Evolutionary conservation across 2,797 vertebrate genomes (phyloP), one percentile per base, ranked within the genome.

Genomic region (Mergus octosetaceus): DNA sequence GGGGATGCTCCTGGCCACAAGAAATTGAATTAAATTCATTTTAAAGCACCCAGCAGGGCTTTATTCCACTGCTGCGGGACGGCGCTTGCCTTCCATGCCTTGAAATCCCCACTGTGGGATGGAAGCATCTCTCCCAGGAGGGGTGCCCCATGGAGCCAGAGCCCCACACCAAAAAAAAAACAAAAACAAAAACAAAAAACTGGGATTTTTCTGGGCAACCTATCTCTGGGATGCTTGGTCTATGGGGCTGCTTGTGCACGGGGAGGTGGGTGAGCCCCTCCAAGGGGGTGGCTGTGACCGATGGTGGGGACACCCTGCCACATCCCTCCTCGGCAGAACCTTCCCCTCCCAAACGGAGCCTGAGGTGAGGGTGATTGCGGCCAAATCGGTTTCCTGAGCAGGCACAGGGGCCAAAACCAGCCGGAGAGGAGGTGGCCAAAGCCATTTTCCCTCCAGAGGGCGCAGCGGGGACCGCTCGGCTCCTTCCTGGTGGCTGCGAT

Each of bases 371-470:
- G 68, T 2, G 2, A 20, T 69, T 84, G 66, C 5, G 22, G 93
- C 93, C 92, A 93, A 80, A 69, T 13, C 20, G 57, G 70, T 90
- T 97, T 97, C 92, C 96, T 96, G 92, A 94, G 62, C 43, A 64
- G n/a, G 41, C n/a, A 71, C 4, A 18, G 36, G 12, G 74, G 72
- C 85, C 92, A 96, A 88, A 78, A 77, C 16, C 14, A 19, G 32
- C 72, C 54, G 58, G 60, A 77, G 25, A 11, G 1, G 58, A 74
- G 85, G 85, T 88, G 49, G 82, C 84, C 79, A 89, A 75, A 87
- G 73, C 30, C 47, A 16, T 57, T 78, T 66, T 34, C 65, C 19
- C 88, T 95, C 95, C 94, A 94, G 77, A 0, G 77, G 13, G 41
- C 58, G 61, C 74, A 75, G 2, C 60, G 89, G 89, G 92, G 94